A percentile compares a stretch with the other conserved stretches of the same genome.
phyloP scores from a whole-genome alignment of 2,888 invertebrate species.

The Lepeophtheirus nordmannii region DNA sequence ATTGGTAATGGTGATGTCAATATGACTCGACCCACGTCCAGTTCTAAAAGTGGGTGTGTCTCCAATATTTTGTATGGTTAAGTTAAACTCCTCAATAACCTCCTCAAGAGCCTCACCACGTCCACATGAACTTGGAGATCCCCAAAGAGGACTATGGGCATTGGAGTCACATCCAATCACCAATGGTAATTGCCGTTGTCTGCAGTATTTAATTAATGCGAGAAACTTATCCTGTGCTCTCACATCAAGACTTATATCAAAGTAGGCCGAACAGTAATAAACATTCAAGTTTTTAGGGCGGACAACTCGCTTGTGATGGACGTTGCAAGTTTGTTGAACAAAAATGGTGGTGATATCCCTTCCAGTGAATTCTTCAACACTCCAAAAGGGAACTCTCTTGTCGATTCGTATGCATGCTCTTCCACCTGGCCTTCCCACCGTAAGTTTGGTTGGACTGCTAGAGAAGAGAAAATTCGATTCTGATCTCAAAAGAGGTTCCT shows the following conservation, averaged over 20 bases:
- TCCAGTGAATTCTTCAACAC: constrained; percentile 1
- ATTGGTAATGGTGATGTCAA: neutral
- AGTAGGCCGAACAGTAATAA: neutral
- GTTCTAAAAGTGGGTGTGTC: neutral
- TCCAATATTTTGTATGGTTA: neutral
- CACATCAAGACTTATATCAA: neutral
- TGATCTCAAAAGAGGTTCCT: too few species aligned
- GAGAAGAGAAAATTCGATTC: too few species aligned
- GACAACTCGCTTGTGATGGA: neutral
- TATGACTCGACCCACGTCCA: neutral
- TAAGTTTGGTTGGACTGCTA: neutral
- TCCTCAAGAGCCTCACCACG: neutral
- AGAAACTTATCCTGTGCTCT: neutral
- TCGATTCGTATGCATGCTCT: neutral
- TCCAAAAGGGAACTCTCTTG: neutral
- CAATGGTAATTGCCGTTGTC: neutral
- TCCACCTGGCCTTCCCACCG: neutral
- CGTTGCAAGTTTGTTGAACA: neutral
- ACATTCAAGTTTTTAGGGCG: neutral
- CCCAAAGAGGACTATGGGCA: neutral
- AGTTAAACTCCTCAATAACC: neutral
- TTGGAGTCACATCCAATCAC: neutral
- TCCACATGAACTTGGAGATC: neutral
- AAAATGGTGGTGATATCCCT: neutral
- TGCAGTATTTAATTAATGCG: neutral